Percentiles rank a stretch among this genome's conserved stretches.
Evolutionary conservation across 2,888 invertebrate genomes (phyloP).

Genomic region (Epistrophe eligans): DNA sequence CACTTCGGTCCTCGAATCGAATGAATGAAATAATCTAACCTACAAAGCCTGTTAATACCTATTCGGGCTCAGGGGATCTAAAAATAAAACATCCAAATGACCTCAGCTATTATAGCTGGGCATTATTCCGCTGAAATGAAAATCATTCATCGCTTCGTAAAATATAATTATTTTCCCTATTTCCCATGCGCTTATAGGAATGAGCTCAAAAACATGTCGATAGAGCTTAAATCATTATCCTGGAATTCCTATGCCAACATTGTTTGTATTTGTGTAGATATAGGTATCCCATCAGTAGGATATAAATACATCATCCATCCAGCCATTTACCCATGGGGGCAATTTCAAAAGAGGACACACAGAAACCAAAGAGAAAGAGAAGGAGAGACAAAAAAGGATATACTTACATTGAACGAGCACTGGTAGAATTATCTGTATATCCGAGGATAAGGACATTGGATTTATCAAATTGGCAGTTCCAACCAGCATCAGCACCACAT

Average conservation of each 20-base stretch:
- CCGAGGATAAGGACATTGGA: conserved; percentile 63
- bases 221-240: conserved; percentile 19
- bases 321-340: conserved; percentile 1
- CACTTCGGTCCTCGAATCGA: neutral
- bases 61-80: neutral
- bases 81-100: neutral
- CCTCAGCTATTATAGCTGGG: conserved; percentile 11
- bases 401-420: conserved; percentile 54
- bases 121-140: conserved; percentile 19
- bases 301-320: neutral
- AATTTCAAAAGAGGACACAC: neutral
- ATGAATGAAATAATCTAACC: conserved; percentile 7
- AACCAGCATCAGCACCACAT: conserved; percentile 25
- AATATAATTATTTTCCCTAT: conserved; percentile 1
- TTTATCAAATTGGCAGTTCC: conserved; percentile 70
- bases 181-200: neutral
- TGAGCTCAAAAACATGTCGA: conserved; percentile 14
- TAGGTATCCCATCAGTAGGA: neutral
- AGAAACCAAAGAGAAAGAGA: neutral
- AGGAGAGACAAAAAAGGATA: conserved; percentile 35
- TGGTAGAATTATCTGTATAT: conserved; percentile 59
- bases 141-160: conserved; percentile 16
- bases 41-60: neutral
- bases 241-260: conserved; percentile 6
- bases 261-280: conserved; percentile 12